Evolutionary conservation across 2,797 vertebrate genomes (phyloP).

Genomic region (Pygocentrus nattereri): DNA sequence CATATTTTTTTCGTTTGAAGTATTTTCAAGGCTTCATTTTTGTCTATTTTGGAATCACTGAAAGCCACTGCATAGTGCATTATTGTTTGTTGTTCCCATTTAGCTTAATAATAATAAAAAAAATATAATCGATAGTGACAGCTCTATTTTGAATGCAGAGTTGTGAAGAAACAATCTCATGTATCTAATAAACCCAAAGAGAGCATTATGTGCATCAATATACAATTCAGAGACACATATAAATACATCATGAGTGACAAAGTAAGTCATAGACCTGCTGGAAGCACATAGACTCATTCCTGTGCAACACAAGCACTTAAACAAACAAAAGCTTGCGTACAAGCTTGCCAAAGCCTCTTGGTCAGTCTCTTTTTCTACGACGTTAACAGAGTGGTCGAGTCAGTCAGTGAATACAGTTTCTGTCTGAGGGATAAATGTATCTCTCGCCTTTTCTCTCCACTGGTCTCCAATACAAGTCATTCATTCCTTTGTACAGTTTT

Average conservation of each 20-base stretch:
- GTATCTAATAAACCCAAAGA: neutral
- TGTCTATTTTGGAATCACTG: too few relatives aligned
- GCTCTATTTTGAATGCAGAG: neutral
- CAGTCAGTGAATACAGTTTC: slow-evolving; percentile 18
- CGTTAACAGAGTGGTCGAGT: neutral
- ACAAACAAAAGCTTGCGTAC: neutral
- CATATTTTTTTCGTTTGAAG: too few relatives aligned
- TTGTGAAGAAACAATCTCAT: neutral
- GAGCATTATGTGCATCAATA: neutral
- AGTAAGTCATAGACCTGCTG: neutral
- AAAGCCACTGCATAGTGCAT: too few relatives aligned
- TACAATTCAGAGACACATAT: neutral
- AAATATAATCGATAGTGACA: too few relatives aligned
- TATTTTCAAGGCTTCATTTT: too few relatives aligned
- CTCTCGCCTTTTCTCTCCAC: slow-evolving; percentile 1
- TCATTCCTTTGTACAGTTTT: slow-evolving; percentile 11
- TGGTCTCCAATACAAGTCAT: slow-evolving; percentile 6
- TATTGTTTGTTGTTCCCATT: too few relatives aligned
- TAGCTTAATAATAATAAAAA: too few relatives aligned
- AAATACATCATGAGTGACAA: neutral
- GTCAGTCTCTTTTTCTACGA: neutral
- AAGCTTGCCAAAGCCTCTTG: neutral
- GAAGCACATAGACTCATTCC: slow-evolving; percentile 7
- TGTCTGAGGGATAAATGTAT: neutral
- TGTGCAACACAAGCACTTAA: slow-evolving; percentile 3